Conservation (phyloP, 1,140 invertebrate genomes). For the Cotesia typhae region DNA sequence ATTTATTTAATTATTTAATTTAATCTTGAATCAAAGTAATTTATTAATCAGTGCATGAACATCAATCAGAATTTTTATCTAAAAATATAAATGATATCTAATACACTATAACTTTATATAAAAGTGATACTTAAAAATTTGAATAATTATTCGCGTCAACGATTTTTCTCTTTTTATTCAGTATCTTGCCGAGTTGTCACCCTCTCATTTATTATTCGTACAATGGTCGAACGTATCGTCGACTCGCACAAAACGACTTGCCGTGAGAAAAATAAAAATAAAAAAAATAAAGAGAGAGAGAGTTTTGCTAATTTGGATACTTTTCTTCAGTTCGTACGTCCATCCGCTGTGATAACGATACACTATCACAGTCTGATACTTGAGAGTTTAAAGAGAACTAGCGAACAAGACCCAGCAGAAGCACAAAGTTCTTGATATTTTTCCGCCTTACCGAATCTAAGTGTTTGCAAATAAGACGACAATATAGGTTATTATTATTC, state of each 20-base stretch:
- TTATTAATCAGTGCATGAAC: no score
- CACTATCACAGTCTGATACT: background rate
- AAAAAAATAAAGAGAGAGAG: constrained; percentile 6
- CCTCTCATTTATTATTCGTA: no score
- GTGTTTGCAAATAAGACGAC: background rate
- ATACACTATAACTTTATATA: background rate
- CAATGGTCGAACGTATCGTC: background rate
- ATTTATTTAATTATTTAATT: no score
- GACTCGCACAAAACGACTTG: constrained; percentile 14
- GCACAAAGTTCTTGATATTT: constrained; percentile 33
- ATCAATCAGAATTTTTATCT: no score
- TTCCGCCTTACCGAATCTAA: constrained; percentile 29
- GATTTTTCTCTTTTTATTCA: background rate
- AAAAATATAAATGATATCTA: background rate
- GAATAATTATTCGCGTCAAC: constrained; percentile 11
- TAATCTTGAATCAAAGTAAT: no score
- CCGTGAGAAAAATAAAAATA: background rate
- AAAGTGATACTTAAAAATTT: background rate
- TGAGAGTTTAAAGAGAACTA: constrained; percentile 6
- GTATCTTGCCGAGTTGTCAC: no score
- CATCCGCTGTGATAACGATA: constrained; percentile 27
- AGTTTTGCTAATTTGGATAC: constrained; percentile 40
- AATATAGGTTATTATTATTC: no score
- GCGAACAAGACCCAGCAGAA: no score
- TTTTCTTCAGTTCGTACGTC: constrained; percentile 6